Evolutionary conservation across 2,888 invertebrate species (phyloP), one percentile per base, ranked within the genome.

Genomic region (Sphaerophoria taeniata): DNA sequence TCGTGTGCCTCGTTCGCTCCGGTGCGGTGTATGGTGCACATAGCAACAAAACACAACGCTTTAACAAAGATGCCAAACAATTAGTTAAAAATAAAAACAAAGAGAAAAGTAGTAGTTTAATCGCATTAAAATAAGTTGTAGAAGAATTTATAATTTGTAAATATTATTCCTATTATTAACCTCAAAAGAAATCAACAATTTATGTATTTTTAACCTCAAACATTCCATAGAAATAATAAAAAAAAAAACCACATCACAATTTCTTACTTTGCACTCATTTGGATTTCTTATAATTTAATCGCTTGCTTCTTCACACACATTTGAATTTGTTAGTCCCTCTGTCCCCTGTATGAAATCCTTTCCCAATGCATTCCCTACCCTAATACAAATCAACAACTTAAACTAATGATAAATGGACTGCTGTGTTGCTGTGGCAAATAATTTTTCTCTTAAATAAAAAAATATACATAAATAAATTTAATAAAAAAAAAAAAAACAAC

Each of bases 41-140:
- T 2, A 67, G 60, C 72, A 78, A 49, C 12, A 43, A 45, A 55
- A 67, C 75, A 80, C 49, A 45, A 80, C 76, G 84, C 84, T 84
- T 84, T 84, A 84, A 67, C 39, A 65, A 75, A 14, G 61, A 79
- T 83, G 83, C 83, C 83, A 83, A 83, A 77, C 77, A 16, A 77
- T 61, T 76, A 81, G 69, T 81, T 56, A 69, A 36, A 49, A 43
- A 58, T n/a, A 71, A 58, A 14, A 55, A 14, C 45, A 67, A 60
- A 14, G 53, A 67, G 16, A 24, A 71, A 69, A 55, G 43, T 31
- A 55, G 55, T 75, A 75, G 70, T 60, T 60, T 70, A 84, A 71
- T 84, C 60, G 71, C 79, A 84, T 75, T 67, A n/a, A n/a, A n/a
- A n/a, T 84, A 84, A 79, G 80, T 55, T 67, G 53, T 79, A 80